Evolutionary conservation across 2,888 invertebrate genomes (phyloP).

Genomic region (Eucera pruinosa): DNA sequence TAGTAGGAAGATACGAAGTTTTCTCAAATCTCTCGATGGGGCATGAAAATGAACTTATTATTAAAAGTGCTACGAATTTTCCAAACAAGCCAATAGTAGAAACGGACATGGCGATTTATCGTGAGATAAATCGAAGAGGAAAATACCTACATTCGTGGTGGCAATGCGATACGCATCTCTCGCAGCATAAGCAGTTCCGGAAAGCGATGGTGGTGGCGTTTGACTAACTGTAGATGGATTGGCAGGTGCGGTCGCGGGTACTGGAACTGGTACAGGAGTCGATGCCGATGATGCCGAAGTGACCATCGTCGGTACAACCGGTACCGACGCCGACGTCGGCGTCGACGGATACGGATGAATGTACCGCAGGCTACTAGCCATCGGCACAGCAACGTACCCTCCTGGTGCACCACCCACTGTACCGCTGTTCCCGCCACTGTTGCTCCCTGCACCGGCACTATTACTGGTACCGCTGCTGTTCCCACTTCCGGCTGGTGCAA

Average conservation of each 20-base stretch:
- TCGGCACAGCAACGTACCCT: slow-evolving; percentile 83
- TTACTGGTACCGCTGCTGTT: slow-evolving; percentile 52
- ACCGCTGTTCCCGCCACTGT: slow-evolving; percentile 79
- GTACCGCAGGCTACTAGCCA: slow-evolving; percentile 83
- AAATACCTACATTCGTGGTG: slow-evolving; percentile 80
- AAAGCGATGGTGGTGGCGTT: slow-evolving; percentile 84
- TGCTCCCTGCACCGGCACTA: slow-evolving; percentile 49
- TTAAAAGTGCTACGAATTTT: too few relatives aligned
- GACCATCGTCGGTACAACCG: slow-evolving; percentile 63
- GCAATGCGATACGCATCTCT: slow-evolving; percentile 81
- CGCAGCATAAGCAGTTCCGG: slow-evolving; percentile 80
- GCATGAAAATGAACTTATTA: too few relatives aligned
- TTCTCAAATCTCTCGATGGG: too few relatives aligned
- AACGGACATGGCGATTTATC: slow-evolving; percentile 9
- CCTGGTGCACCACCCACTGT: slow-evolving; percentile 57
- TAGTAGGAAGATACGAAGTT: too few relatives aligned
- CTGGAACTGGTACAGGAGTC: slow-evolving; percentile 74
- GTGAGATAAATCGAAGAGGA: slow-evolving; percentile 27
- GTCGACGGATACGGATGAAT: slow-evolving; percentile 83
- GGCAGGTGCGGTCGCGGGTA: slow-evolving; percentile 56
- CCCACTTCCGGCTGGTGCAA: slow-evolving; percentile 53
- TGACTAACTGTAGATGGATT: slow-evolving; percentile 81
- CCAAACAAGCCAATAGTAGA: too few relatives aligned
- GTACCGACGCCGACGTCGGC: slow-evolving; percentile 75
- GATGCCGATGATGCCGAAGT: slow-evolving; percentile 76